These are phyloP conservation scores for Aldrovandia affinis DNA, from an alignment of 2,797 vertebrate genomes.

Conservation along the genomic window DNA sequence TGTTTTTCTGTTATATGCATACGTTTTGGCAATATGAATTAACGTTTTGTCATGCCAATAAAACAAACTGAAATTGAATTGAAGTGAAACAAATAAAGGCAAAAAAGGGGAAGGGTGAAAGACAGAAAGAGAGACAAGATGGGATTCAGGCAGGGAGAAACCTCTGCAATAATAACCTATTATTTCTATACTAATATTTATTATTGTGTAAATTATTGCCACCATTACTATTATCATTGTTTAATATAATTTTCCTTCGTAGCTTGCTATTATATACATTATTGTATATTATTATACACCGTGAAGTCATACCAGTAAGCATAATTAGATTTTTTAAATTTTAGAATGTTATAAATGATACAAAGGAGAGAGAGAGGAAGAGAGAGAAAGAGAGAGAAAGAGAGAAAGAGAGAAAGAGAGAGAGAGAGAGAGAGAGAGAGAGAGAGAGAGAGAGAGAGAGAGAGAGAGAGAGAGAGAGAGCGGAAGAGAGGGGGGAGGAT, in stretches of 20 bases:
- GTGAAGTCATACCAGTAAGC: neutral
- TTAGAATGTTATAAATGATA: too few relatives aligned
- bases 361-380: neutral
- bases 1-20: neutral
- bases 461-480: neutral
- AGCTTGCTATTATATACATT: neutral
- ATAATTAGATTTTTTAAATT: neutral
- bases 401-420: neutral
- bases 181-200: neutral
- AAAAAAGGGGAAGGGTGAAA: neutral
- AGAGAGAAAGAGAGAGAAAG: conserved; percentile 1
- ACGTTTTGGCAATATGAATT: neutral
- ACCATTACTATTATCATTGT: neutral
- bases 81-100: neutral
- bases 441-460: neutral
- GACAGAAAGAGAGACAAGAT: neutral
- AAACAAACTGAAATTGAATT: neutral
- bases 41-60: neutral
- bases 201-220: neutral
- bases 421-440: conserved; percentile 19
- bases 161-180: neutral
- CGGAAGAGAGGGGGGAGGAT: neutral
- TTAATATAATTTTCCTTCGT: neutral
- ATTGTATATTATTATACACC: neutral
- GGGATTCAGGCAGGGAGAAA: too few relatives aligned